A percentile compares a stretch with the other conserved stretches of the same genome.
Conservation (phyloP, 35 echinoderm and acorn worm genomes). For the Lytechinus pictus region DNA sequence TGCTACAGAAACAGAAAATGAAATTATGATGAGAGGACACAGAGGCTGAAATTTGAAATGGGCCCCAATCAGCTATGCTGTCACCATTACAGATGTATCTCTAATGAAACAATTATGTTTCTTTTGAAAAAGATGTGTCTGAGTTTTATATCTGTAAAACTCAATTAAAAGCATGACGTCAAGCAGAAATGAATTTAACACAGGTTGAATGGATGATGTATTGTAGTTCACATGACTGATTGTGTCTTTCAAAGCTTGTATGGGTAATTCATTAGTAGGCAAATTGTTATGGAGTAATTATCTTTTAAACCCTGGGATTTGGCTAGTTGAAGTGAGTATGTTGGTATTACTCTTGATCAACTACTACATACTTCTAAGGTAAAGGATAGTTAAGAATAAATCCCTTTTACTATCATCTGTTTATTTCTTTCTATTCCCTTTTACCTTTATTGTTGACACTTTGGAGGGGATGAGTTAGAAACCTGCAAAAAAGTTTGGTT, state of each 20-base stretch:
- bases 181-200: slow-evolving; percentile 27
- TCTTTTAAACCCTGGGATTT: too few relatives aligned
- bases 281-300: background rate
- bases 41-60: background rate
- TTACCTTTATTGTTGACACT: background rate
- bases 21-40: background rate
- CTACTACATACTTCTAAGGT: background rate
- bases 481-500: background rate
- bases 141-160: background rate
- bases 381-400: background rate
- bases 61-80: background rate
- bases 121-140: background rate
- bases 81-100: background rate
- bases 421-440: background rate
- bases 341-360: background rate
- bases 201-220: background rate
- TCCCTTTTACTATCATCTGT: too few relatives aligned
- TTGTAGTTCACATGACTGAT: background rate
- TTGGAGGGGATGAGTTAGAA: background rate
- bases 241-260: background rate
- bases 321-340: background rate
- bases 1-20: slow-evolving; percentile 10
- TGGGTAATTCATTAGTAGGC: background rate
- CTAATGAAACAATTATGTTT: background rate
- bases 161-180: slow-evolving; percentile 35